These are phyloP conservation scores for Popillia japonica DNA, from an alignment of 1,140 invertebrate species.

Conservation along the genomic window DNA sequence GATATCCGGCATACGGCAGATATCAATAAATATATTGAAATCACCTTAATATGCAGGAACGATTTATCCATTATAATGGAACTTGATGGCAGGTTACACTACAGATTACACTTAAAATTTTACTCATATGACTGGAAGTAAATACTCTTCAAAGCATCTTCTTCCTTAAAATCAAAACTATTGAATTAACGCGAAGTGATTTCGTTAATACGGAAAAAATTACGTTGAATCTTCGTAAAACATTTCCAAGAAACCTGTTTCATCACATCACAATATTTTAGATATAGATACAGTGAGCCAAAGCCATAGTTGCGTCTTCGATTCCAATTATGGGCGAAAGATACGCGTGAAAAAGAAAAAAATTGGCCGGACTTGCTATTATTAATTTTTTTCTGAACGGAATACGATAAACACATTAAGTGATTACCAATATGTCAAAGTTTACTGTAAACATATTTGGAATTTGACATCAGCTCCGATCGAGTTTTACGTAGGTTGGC, in stretches of 20 bases:
- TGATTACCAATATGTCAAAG: slow-evolving; percentile 16
- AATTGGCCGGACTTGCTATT: not conserved
- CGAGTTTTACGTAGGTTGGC: not conserved
- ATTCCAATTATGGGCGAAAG: not conserved
- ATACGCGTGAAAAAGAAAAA: not conserved
- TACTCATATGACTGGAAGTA: too few relatives aligned
- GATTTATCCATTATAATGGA: slow-evolving; percentile 15
- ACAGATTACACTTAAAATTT: too few relatives aligned
- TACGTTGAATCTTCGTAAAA: too few relatives aligned
- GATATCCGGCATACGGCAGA: slow-evolving; percentile 16
- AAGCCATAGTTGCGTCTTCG: not conserved
- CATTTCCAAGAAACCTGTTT: slow-evolving; percentile 21
- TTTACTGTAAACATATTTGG: slow-evolving; percentile 29
- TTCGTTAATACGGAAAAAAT: too few relatives aligned
- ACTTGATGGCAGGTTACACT: not conserved
- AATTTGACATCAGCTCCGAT: slow-evolving; percentile 20
- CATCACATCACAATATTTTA: slow-evolving; percentile 9
- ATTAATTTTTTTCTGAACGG: not conserved
- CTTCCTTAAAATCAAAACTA: slow-evolving; percentile 16
- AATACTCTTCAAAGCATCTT: not conserved
- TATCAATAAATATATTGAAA: slow-evolving; percentile 3
- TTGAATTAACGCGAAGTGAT: not conserved
- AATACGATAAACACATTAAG: slow-evolving; percentile 6
- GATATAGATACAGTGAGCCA: not conserved
- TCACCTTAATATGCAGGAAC: slow-evolving; percentile 12